Evolutionary conservation across 2,888 invertebrate species (phyloP).

Genomic region (Geotrupes spiniger): DNA sequence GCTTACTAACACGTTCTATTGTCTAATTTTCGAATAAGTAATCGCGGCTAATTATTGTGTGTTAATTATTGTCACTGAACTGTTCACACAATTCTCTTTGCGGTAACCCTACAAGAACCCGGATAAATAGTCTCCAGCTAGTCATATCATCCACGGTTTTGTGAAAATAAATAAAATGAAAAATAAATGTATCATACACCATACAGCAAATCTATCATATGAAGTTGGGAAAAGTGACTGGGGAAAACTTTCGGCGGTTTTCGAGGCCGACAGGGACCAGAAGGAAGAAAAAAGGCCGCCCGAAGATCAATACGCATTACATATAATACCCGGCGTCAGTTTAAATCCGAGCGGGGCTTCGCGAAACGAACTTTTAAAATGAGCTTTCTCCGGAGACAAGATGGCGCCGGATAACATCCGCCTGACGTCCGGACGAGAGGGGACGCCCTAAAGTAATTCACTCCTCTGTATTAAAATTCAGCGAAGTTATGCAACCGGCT

Average conservation of each 20-base stretch:
- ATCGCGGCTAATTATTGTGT: no score
- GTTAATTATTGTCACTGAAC: no score
- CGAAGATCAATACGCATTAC: constrained; percentile 43
- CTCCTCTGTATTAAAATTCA: constrained; percentile 41
- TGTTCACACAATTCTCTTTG: no score
- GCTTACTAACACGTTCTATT: no score
- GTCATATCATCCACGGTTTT: no score
- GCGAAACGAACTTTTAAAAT: constrained; percentile 47
- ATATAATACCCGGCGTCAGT: constrained; percentile 44
- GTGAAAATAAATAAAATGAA: no score
- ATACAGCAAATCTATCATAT: background rate
- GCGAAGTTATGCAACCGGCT: constrained; percentile 35
- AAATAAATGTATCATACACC: no score
- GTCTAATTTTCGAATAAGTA: no score
- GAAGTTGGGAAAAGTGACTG: background rate
- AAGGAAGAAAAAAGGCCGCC: constrained; percentile 3
- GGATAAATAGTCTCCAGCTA: no score
- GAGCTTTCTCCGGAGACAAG: constrained; percentile 47
- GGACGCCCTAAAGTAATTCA: constrained; percentile 41
- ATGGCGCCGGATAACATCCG: constrained; percentile 36
- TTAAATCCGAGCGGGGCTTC: constrained; percentile 41
- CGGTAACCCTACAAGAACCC: no score
- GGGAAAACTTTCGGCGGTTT: background rate
- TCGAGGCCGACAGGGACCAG: background rate
- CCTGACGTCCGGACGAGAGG: constrained; percentile 20